Conservation (phyloP, 2,888 invertebrate genomes). For the Lacanobia oleracea region DNA sequence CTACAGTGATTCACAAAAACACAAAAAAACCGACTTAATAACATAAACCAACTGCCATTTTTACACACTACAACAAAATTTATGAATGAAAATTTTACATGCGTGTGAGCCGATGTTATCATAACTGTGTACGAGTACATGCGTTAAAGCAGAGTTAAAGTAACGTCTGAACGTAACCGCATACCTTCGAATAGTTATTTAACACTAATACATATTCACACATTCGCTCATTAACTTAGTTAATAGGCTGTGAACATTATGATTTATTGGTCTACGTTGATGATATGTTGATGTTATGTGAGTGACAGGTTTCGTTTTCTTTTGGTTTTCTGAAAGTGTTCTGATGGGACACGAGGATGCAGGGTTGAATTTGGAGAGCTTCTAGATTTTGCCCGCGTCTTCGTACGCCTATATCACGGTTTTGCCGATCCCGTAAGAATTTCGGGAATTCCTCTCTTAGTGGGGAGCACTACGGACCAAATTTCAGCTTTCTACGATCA, state of each 20-base stretch:
- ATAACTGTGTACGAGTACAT: slow-evolving; percentile 14
- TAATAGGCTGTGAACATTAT: slow-evolving; percentile 49
- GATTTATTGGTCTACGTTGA: slow-evolving; percentile 36
- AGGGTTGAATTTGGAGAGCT: too few species aligned
- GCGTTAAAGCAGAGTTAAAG: slow-evolving; percentile 19
- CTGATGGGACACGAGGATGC: too few species aligned
- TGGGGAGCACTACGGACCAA: too few species aligned
- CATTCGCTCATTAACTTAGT: slow-evolving; percentile 47
- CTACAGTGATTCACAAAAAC: not conserved
- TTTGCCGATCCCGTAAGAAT: too few species aligned
- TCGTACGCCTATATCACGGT: too few species aligned
- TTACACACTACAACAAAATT: slow-evolving; percentile 12
- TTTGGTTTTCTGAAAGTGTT: not conserved
- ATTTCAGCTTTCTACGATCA: too few species aligned
- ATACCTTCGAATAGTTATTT: slow-evolving; percentile 56
- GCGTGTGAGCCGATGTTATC: slow-evolving; percentile 18
- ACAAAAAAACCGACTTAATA: not conserved
- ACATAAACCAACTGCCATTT: not conserved
- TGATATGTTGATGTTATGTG: slow-evolving; percentile 45
- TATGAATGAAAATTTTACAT: slow-evolving; percentile 45
- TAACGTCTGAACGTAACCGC: slow-evolving; percentile 44
- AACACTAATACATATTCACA: slow-evolving; percentile 63
- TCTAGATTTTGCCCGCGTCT: too few species aligned
- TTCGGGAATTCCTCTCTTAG: too few species aligned
- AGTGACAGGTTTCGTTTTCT: slow-evolving; percentile 24